These are phyloP conservation scores for Hoplodrina blanda DNA, from an alignment of 2,888 invertebrate species.

Conservation along the genomic window DNA sequence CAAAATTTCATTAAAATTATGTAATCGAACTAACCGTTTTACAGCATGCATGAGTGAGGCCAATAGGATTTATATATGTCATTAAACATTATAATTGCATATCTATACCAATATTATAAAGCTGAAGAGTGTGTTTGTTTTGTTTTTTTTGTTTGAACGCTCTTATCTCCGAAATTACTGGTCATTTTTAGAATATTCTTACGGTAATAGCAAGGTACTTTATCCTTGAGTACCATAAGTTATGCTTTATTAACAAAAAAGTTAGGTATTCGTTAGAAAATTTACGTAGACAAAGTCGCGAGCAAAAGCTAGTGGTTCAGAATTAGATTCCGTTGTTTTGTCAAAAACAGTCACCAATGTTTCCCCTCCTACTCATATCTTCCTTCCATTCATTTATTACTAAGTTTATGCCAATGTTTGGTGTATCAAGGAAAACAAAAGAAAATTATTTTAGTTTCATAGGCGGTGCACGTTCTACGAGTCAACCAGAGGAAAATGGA, in stretches of 20 bases:
- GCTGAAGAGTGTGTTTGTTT: too few species aligned
- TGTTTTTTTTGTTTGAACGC: too few species aligned
- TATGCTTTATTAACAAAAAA: too few species aligned
- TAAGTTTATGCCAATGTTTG: conserved; percentile 34
- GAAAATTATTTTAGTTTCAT: conserved; percentile 41
- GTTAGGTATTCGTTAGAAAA: too few species aligned
- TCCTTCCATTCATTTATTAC: conserved; percentile 18
- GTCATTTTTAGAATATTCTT: too few species aligned
- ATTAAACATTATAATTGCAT: conserved; percentile 15
- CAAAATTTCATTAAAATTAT: conserved; percentile 20
- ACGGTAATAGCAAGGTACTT: too few species aligned
- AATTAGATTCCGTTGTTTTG: neutral
- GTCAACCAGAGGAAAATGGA: conserved; percentile 49
- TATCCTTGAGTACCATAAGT: too few species aligned
- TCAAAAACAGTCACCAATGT: neutral
- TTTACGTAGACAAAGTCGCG: too few species aligned
- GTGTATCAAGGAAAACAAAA: conserved; percentile 50
- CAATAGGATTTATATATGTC: conserved; percentile 7
- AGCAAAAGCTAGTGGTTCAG: too few species aligned
- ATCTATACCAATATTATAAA: too few species aligned
- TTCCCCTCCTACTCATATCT: neutral
- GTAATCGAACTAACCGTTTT: conserved; percentile 18
- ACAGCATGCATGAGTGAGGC: conserved; percentile 14
- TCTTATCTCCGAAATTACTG: too few species aligned
- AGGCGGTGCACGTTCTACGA: conserved; percentile 45